Conservation (phyloP, 2,888 invertebrate genomes). For the Stegophylla sp. region DNA sequence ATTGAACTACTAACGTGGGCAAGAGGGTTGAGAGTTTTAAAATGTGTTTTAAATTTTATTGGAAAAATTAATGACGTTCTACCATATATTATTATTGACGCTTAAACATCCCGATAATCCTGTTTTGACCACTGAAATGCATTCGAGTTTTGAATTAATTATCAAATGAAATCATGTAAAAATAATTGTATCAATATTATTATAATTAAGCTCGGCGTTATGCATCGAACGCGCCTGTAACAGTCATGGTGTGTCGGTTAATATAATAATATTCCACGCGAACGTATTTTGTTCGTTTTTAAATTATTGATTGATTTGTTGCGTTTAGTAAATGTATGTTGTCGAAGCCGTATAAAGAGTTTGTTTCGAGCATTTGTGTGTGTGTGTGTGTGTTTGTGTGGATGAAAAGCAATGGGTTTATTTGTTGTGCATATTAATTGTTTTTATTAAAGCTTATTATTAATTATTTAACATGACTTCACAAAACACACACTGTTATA, state of each 20-base stretch:
- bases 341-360: slow-evolving; percentile 11
- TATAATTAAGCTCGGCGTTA: too few relatives aligned
- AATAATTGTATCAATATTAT: too few relatives aligned
- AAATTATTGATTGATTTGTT: slow-evolving; percentile 1
- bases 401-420: background rate
- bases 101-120: background rate
- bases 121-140: background rate
- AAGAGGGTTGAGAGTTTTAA: too few relatives aligned
- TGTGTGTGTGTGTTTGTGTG: background rate
- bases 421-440: too few relatives aligned
- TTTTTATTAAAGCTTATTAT: too few relatives aligned
- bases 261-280: too few relatives aligned
- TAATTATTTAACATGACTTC: too few relatives aligned
- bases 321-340: background rate
- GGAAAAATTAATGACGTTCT: background rate
- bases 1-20: too few relatives aligned
- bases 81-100: background rate
- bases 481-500: too few relatives aligned
- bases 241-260: too few relatives aligned
- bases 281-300: background rate
- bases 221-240: too few relatives aligned
- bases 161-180: too few relatives aligned
- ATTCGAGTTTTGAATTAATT: background rate
- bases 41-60: background rate
- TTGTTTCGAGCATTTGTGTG: background rate